These are phyloP conservation scores for Pachyrhynchus sulphureomaculatus DNA, from an alignment of 1,140 invertebrate species.

Conservation along the genomic window DNA sequence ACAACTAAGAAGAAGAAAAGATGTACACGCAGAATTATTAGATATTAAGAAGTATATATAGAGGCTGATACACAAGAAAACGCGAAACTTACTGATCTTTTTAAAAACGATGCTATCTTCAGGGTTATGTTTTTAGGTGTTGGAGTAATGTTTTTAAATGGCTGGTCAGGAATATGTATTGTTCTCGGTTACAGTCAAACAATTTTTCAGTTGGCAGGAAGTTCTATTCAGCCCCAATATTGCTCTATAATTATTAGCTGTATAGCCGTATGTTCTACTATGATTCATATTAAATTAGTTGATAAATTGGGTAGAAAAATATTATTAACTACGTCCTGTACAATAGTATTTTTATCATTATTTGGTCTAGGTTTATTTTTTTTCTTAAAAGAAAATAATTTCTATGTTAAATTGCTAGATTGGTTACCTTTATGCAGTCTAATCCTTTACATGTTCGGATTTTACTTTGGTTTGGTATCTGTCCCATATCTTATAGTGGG, in stretches of 20 bases:
- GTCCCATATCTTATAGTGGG: conserved; percentile 81
- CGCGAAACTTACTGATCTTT: conserved; percentile 55
- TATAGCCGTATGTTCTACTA: conserved; percentile 13
- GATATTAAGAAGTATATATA: conserved; percentile 55
- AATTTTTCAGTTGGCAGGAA: conserved; percentile 67
- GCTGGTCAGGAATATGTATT: conserved; percentile 76
- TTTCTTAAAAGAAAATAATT: conserved; percentile 11
- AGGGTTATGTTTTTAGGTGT: conserved; percentile 69
- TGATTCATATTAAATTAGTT: conserved; percentile 18
- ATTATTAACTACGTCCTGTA: conserved; percentile 68
- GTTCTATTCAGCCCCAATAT: conserved; percentile 51
- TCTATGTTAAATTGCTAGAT: conserved; percentile 22
- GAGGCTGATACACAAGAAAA: conserved; percentile 31
- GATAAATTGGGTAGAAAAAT: conserved; percentile 63
- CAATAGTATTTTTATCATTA: conserved; percentile 56
- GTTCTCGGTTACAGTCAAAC: conserved; percentile 75
- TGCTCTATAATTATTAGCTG: conserved; percentile 21
- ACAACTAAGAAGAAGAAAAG: conserved; percentile 25
- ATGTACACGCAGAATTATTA: conserved; percentile 61
- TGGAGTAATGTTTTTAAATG: conserved; percentile 69
- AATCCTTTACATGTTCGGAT: conserved; percentile 35
- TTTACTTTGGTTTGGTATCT: conserved; percentile 68
- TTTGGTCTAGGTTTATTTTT: conserved; percentile 26
- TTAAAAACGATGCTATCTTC: conserved; percentile 56
- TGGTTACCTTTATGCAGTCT: conserved; percentile 40